Conservation (phyloP, 2,888 invertebrate species). For the Odontocolon sp. region DNA sequence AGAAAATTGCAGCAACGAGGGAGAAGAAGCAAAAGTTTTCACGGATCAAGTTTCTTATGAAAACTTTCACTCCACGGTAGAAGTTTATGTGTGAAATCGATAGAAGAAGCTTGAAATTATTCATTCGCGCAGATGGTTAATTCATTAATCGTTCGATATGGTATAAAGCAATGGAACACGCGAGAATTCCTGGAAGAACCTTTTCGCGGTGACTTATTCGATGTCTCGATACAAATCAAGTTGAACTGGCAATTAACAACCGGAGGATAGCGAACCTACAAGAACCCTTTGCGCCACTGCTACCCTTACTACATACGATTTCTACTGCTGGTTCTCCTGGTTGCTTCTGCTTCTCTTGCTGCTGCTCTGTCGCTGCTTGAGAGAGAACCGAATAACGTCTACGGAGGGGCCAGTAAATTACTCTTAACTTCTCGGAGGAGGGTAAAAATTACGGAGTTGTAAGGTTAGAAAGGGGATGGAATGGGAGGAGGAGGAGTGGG, state of each 20-base stretch:
- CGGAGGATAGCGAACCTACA: slow-evolving; percentile 18
- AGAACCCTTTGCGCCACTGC: slow-evolving; percentile 19
- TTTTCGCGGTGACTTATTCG: slow-evolving; percentile 66
- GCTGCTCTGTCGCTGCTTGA: slow-evolving; percentile 31
- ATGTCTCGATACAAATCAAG: slow-evolving; percentile 67
- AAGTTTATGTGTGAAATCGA: too few species aligned
- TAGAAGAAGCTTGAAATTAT: too few species aligned
- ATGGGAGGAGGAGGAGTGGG: slow-evolving; percentile 19
- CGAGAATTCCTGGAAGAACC: slow-evolving; percentile 25
- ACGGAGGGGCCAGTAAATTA: slow-evolving; percentile 77
- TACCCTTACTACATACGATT: slow-evolving; percentile 10
- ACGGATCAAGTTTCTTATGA: too few species aligned
- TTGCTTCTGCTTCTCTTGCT: slow-evolving; percentile 23
- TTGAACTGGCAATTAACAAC: slow-evolving; percentile 69
- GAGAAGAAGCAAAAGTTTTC: too few species aligned
- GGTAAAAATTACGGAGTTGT: slow-evolving; percentile 80
- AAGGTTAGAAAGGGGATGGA: slow-evolving; percentile 70
- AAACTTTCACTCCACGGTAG: too few species aligned
- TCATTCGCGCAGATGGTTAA: too few species aligned
- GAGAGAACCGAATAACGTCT: slow-evolving; percentile 70
- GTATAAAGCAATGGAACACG: neutral
- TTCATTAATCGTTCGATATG: slow-evolving; percentile 19
- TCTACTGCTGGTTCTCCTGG: slow-evolving; percentile 48
- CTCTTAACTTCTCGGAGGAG: slow-evolving; percentile 78
- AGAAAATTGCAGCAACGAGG: too few species aligned